Percentiles rank a stretch among this genome's conserved stretches.
These are phyloP conservation scores for Rousettus madagascariensis DNA, from an alignment of 2,797 vertebrate genomes.

Conservation along the genomic window DNA sequence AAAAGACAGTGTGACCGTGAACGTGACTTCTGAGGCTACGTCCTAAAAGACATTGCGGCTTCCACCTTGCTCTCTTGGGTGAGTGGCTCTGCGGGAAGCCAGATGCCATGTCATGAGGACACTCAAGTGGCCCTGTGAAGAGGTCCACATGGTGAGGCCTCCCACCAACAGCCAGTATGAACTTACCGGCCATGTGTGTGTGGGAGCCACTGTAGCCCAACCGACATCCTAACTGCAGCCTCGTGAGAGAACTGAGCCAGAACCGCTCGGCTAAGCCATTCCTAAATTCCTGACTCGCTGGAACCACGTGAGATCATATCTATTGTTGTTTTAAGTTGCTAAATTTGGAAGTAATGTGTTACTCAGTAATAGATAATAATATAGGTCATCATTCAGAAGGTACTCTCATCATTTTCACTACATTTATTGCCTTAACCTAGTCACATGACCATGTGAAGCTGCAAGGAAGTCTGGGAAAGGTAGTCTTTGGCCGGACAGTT, in stretches of 20 bases:
- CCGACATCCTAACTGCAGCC: neutral
- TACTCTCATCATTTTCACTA: neutral
- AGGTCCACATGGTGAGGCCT: neutral
- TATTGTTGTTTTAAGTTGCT: neutral
- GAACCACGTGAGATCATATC: neutral
- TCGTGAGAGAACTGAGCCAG: neutral
- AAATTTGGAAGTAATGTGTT: neutral
- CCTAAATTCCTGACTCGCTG: neutral
- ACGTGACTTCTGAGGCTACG: neutral
- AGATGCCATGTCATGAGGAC: neutral
- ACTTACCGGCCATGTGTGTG: accelerated
- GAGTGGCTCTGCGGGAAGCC: neutral
- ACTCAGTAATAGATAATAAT: neutral
- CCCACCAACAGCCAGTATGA: neutral
- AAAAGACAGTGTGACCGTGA: neutral
- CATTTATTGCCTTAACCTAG: neutral
- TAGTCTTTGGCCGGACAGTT: neutral
- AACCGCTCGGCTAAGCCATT: neutral
- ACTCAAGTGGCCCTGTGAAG: neutral
- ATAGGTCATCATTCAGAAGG: neutral
- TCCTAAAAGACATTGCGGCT: neutral
- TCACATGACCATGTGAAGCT: neutral
- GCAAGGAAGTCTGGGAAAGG: neutral
- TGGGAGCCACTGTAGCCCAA: neutral
- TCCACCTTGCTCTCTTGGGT: neutral